These are phyloP conservation scores for Agelastica alni DNA, from an alignment of 2,888 invertebrate species.

Conservation along the genomic window DNA sequence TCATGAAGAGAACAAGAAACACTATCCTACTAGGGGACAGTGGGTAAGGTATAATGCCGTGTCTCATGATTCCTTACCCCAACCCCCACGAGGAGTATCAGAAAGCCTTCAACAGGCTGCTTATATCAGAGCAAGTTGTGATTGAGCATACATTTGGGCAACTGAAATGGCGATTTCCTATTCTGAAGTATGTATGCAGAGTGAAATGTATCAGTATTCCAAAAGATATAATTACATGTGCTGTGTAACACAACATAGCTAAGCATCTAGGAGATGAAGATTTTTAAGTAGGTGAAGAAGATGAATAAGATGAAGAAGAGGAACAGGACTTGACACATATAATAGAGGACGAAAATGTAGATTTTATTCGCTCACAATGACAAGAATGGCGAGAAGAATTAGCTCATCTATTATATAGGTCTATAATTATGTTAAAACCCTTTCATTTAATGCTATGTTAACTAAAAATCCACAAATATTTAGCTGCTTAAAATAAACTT, in stretches of 20 bases:
- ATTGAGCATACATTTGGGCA: conserved; percentile 9
- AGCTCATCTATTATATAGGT: no score
- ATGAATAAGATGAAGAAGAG: no score
- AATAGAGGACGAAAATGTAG: neutral
- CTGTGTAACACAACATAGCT: neutral
- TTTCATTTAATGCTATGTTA: no score
- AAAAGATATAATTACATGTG: neutral
- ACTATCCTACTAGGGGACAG: neutral
- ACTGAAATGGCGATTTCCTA: conserved; percentile 2
- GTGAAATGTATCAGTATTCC: neutral
- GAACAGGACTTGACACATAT: neutral
- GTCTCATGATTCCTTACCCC: conserved; percentile 3
- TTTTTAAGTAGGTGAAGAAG: neutral
- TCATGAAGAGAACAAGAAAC: conserved; percentile 3
- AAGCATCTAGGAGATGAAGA: neutral
- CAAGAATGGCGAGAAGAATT: neutral
- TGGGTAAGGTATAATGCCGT: conserved; percentile 12
- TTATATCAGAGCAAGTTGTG: conserved; percentile 7
- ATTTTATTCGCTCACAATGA: neutral
- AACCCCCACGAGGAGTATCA: neutral
- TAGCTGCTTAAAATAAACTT: no score
- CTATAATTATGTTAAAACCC: no score
- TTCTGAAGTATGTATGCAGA: no score
- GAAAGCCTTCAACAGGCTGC: neutral
- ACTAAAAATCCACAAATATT: no score